Percentiles rank a stretch among this genome's conserved stretches.
These are phyloP conservation scores for Callionymus lyra DNA, from an alignment of 2,113 vertebrate species.

Conservation along the genomic window DNA sequence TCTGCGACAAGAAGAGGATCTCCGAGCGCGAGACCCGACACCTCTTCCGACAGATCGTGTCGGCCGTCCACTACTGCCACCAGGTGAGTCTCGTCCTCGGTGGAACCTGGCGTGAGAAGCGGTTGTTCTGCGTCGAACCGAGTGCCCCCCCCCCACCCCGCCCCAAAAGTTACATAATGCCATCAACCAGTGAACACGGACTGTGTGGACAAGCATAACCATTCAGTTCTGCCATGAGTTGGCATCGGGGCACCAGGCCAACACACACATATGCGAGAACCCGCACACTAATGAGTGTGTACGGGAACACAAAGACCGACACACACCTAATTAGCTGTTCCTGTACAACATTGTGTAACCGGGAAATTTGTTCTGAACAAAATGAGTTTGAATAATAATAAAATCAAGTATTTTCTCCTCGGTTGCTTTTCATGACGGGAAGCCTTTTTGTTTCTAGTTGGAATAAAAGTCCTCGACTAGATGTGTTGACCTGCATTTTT, in stretches of 20 bases:
- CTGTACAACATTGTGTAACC: slow-evolving; percentile 5
- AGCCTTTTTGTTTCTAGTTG: no score
- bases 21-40: slow-evolving; percentile 77
- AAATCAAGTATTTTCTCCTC: no score
- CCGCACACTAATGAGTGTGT: slow-evolving; percentile 52
- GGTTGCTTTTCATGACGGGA: no score
- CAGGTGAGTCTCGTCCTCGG: slow-evolving; percentile 75
- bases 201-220: slow-evolving; percentile 33
- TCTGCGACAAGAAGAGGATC: slow-evolving; percentile 77
- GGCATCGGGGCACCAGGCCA: slow-evolving; percentile 39
- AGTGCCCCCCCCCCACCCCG: slow-evolving; percentile 19
- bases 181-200: slow-evolving; percentile 34
- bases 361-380: no score
- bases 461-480: background rate
- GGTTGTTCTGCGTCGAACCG: background rate
- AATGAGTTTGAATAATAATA: no score
- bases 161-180: slow-evolving; percentile 46
- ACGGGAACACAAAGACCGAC: slow-evolving; percentile 28
- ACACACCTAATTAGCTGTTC: slow-evolving; percentile 10
- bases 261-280: slow-evolving; percentile 28
- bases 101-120: no score
- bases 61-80: slow-evolving; percentile 89
- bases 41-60: slow-evolving; percentile 93
- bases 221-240: slow-evolving; percentile 26
- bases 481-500: slow-evolving; percentile 32